Evolutionary conservation across 2,888 invertebrate species (phyloP), one percentile per base, ranked within the genome.

Genomic region (Erpobdella octoculata): DNA sequence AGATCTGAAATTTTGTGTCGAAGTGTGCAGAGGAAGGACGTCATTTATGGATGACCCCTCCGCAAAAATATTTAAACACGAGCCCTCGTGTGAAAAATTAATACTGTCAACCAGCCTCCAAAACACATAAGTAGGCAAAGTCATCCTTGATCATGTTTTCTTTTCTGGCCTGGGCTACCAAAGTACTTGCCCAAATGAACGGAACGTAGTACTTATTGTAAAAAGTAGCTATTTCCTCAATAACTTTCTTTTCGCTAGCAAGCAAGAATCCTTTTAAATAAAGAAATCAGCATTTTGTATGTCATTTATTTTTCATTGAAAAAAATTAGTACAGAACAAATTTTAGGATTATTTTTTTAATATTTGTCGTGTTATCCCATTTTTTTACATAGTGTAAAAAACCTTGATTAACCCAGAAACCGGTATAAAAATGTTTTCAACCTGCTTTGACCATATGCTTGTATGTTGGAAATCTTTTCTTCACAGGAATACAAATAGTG

Each of bases 51-150:
- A 41, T 15, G 46, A 41, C 46, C 12, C 18, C 18, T 12, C 18
- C 46, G 18, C 12, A 15, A 41, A 41, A n/a, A 41, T 41, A 15
- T 18, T 41, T 12, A n/a, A n/a, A n/a, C 12, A 41, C 18, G 18
- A 41, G 18, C 12, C 12, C 18, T 41, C 46, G 12, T 12, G 18
- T 41, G 9, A 31, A 28, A 18, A 62, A 62, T 62, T 62, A 31
- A n/a, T 21, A 8, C 21, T 6, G 33, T 2, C 1, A n/a, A 33
- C 35, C 33, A n/a, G 21, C 66, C 9, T 36, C 53, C n/a, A 69
- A 36, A 36, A 69, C 21, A 28, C 35, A 48, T 25, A 93, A 92
- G 0, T 93, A 91, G 0, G 93, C 92, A 80, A 92, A 93, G 83
- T 94, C 93, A 21, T 86, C 87, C 33, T 85, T 83, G 41, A 88